A percentile compares a stretch with the other conserved stretches of the same genome.
phyloP scores from a whole-genome alignment of 1,140 invertebrate genomes.

The Hycleus cichorii region DNA sequence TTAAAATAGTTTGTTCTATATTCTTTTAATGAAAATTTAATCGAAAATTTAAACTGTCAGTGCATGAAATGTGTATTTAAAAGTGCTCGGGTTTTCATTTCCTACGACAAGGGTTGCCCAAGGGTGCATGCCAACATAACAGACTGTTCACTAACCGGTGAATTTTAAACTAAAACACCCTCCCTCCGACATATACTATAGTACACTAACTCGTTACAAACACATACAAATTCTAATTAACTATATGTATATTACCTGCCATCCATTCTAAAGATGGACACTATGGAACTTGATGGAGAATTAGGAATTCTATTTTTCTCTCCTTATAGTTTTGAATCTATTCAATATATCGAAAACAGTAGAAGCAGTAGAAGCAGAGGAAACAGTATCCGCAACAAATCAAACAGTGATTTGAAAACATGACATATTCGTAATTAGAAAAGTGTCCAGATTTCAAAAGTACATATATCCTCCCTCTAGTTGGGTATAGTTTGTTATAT shows the following conservation, averaged over 20 bases:
- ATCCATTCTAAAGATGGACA: too few species aligned
- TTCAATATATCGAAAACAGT: neutral
- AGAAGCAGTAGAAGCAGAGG: neutral
- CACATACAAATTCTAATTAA: too few species aligned
- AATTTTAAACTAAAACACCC: too few species aligned
- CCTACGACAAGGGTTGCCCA: conserved; percentile 26
- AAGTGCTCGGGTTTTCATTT: conserved; percentile 26
- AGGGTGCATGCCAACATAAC: conserved; percentile 24
- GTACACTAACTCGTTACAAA: too few species aligned
- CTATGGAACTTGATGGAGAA: neutral
- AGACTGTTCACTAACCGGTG: neutral
- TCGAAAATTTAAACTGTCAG: conserved; percentile 30
- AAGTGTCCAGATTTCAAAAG: conserved; percentile 15
- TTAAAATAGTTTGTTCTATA: neutral
- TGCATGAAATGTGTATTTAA: conserved; percentile 15
- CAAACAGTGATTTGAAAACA: conserved; percentile 29
- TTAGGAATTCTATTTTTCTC: conserved; percentile 2
- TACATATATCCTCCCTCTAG: too few species aligned
- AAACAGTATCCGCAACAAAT: conserved; percentile 23
- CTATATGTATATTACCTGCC: too few species aligned
- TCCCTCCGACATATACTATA: too few species aligned
- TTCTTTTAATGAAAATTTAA: conserved; percentile 36
- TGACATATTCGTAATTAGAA: conserved; percentile 30
- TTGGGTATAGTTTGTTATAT: too few species aligned
- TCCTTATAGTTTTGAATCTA: too few species aligned